Evolutionary conservation across 2,797 vertebrate genomes (phyloP).

Genomic region (Calcarius lapponicus): DNA sequence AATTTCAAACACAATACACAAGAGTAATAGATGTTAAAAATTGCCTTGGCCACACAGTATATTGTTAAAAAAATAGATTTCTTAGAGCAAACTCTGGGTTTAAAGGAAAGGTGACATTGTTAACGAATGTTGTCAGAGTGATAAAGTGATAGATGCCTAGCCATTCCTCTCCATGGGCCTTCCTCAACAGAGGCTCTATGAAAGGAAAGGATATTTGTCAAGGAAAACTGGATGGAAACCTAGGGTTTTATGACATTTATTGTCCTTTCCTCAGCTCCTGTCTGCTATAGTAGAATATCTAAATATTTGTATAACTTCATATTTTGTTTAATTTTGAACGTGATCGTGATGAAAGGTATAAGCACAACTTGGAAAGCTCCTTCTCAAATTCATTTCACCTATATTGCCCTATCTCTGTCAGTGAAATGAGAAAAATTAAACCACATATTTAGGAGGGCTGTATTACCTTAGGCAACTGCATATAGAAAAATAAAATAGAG

Average conservation of each 20-base stretch:
- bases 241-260: not conserved
- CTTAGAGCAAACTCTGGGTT: slow-evolving; percentile 6
- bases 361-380: not conserved
- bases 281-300: not conserved
- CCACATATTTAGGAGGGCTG: not conserved
- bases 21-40: slow-evolving; percentile 48
- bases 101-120: slow-evolving; percentile 56
- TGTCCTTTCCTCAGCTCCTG: slow-evolving; percentile 14
- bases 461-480: not conserved
- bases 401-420: not conserved
- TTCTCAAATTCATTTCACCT: not conserved
- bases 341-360: not conserved
- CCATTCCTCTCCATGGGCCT: not conserved
- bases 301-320: not conserved
- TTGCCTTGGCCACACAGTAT: not conserved
- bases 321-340: not conserved
- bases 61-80: slow-evolving; percentile 48
- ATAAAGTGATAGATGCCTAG: not conserved
- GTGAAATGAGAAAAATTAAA: not conserved
- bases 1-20: slow-evolving; percentile 28
- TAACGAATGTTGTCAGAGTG: not conserved
- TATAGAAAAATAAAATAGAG: not conserved
- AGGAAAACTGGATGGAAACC: not conserved
- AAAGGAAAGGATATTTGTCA: slow-evolving; percentile 2
- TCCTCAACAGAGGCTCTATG: not conserved